Percentiles rank a stretch among this genome's conserved stretches.
Conservation (phyloP, 2,888 invertebrate genomes). For the Eretmocerus hayati region DNA sequence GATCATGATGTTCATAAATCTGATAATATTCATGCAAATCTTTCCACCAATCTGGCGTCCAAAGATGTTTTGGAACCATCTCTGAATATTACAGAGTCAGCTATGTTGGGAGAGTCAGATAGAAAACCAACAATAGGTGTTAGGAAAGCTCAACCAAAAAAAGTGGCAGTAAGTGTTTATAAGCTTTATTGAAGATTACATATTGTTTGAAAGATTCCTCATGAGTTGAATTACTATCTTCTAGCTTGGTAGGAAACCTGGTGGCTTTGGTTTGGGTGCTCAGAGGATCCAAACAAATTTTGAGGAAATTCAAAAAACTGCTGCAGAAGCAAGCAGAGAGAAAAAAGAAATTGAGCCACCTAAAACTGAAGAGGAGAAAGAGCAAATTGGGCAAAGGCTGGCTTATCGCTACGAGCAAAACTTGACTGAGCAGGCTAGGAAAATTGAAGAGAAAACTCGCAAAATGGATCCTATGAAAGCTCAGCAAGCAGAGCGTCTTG, state of each 20-base stretch:
- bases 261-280: conserved; percentile 88
- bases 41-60: conserved; percentile 17
- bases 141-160: conserved; percentile 63
- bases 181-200: not conserved
- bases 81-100: conserved; percentile 35
- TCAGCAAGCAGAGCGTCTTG: conserved; percentile 83
- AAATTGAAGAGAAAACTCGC: conserved; percentile 66
- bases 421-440: conserved; percentile 60
- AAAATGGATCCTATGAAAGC: conserved; percentile 75
- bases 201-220: conserved; percentile 5
- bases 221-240: conserved; percentile 19
- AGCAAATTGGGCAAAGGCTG: conserved; percentile 62
- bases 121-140: conserved; percentile 66
- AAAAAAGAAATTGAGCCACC: conserved; percentile 39
- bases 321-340: conserved; percentile 61
- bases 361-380: conserved; percentile 50
- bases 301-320: conserved; percentile 87
- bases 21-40: conserved; percentile 16
- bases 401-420: conserved; percentile 66
- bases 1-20: conserved; percentile 14
- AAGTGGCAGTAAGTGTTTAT: conserved; percentile 55
- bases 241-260: conserved; percentile 77
- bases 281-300: conserved; percentile 93
- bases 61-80: conserved; percentile 32
- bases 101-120: conserved; percentile 22